Evolutionary conservation across 2,888 invertebrate species (phyloP), one percentile per base, ranked within the genome.

Genomic region (Ophonus ardosiacus): DNA sequence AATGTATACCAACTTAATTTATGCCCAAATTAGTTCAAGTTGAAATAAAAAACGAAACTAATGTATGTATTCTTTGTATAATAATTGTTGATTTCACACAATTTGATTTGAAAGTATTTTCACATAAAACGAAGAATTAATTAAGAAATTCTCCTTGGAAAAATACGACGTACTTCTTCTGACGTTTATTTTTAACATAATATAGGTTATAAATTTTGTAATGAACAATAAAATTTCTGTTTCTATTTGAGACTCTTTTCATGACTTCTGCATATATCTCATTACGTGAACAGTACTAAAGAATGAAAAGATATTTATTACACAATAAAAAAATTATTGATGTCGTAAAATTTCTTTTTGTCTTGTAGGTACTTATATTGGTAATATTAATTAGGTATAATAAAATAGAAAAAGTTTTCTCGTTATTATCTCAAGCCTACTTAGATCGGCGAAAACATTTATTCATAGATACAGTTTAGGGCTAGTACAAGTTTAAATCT

Each of bases 21-120:
- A 51, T 51, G 43, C 43, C 43, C 8, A 51, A 51, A 51, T 51
- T 51, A 51, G 43, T 51, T 51, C 43, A 51, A 51, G 10, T 51
- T 51, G 13, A 51, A 51, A 10, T 51, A 51, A 51, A 51, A 51
- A 51, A 51, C 43, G 43, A 51, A 51, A 51, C 43, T 51, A 51
- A 51, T 51, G 43, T 51, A 51, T 51, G 13, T 51, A 51, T 51
- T 51, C 43, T 51, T 51, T 13, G 43, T 13, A 68, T 68, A 65
- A 65, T 65, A 68, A 68, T 68, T 68, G 38, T 68, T 51, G 13
- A 51, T 13, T 51, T 68, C 68, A 68, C 38, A 31, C 38, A 38
- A 31, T 68, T 68, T 38, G 68, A 10, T n/a, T 68, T 15, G 68
- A 68, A 68, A 68, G 68, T 68, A 63, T 68, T 38, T 68, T 68